Conservation (phyloP, 1,140 invertebrate species). For the Mycetomoellerius zeteki region DNA sequence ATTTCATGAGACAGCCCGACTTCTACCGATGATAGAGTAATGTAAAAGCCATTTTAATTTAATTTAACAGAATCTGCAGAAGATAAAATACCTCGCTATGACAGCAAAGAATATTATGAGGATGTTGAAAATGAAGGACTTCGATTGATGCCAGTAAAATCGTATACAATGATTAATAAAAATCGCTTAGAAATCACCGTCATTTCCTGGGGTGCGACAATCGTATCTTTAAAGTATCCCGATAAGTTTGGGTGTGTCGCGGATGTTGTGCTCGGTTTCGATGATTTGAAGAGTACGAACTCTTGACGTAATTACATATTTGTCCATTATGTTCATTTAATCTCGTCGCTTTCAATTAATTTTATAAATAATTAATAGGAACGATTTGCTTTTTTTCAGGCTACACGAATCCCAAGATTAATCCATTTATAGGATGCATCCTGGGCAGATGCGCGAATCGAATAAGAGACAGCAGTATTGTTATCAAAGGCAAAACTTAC, state of each 20-base stretch:
- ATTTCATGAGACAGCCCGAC: background rate
- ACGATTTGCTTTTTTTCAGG: constrained; percentile 81
- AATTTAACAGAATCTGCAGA: background rate
- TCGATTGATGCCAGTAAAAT: constrained; percentile 77
- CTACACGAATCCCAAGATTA: constrained; percentile 88
- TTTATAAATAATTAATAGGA: background rate
- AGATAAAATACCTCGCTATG: background rate
- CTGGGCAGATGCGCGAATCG: constrained; percentile 96
- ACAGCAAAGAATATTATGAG: background rate
- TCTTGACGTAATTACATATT: constrained; percentile 36
- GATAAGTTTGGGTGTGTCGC: constrained; percentile 89
- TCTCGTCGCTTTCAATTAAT: background rate
- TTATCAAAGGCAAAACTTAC: constrained; percentile 90
- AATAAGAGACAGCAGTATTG: constrained; percentile 90
- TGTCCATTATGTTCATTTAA: background rate
- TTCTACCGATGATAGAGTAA: background rate
- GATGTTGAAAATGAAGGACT: constrained; percentile 7
- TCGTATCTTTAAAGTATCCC: constrained; percentile 89
- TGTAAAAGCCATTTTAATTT: constrained; percentile 1
- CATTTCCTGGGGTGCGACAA: constrained; percentile 91
- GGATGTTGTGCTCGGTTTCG: constrained; percentile 91
- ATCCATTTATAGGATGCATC: constrained; percentile 94
- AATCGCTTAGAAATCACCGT: constrained; percentile 87
- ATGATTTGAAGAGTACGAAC: constrained; percentile 88
- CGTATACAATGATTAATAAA: constrained; percentile 87